phyloP scores from a whole-genome alignment of 2,888 invertebrate species.

The Drosophila recens region DNA sequence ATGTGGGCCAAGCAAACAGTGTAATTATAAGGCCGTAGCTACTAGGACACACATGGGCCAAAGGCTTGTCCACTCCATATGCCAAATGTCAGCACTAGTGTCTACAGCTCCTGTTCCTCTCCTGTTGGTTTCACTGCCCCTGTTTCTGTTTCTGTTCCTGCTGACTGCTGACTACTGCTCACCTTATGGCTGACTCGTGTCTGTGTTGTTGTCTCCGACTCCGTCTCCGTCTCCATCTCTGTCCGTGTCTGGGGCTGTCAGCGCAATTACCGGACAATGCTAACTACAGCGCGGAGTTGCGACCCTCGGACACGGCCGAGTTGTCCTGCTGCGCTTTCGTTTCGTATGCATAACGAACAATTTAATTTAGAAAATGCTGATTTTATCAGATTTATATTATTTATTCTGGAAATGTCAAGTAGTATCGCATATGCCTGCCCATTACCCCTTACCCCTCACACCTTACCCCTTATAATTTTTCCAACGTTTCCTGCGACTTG shows the following conservation, averaged over 20 bases:
- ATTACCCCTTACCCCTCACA: background rate
- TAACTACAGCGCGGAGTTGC: slow-evolving; percentile 49
- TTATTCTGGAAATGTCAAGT: slow-evolving; percentile 78
- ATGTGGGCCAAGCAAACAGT: slow-evolving; percentile 77
- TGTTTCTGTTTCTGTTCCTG: too few relatives aligned
- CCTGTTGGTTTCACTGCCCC: background rate
- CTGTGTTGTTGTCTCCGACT: slow-evolving; percentile 9
- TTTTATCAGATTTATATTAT: slow-evolving; percentile 83
- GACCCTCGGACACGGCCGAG: slow-evolving; percentile 46
- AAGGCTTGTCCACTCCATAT: slow-evolving; percentile 72
- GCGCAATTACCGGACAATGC: slow-evolving; percentile 78
- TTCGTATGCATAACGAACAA: slow-evolving; percentile 78
- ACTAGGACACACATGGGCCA: slow-evolving; percentile 39
- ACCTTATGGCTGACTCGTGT: slow-evolving; percentile 52
- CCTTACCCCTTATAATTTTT: background rate
- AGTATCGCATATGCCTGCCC: slow-evolving; percentile 26
- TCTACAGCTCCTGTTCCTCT: background rate
- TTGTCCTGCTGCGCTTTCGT: slow-evolving; percentile 43
- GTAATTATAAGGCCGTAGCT: slow-evolving; percentile 71
- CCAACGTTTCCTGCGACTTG: slow-evolving; percentile 7
- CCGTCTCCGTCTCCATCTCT: background rate
- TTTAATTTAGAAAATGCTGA: slow-evolving; percentile 84
- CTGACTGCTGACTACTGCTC: slow-evolving; percentile 19
- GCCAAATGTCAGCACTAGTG: slow-evolving; percentile 75
- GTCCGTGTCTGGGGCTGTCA: slow-evolving; percentile 60